These are phyloP conservation scores for Diachrysia chrysitis DNA, from an alignment of 2,888 invertebrate genomes.

Conservation along the genomic window DNA sequence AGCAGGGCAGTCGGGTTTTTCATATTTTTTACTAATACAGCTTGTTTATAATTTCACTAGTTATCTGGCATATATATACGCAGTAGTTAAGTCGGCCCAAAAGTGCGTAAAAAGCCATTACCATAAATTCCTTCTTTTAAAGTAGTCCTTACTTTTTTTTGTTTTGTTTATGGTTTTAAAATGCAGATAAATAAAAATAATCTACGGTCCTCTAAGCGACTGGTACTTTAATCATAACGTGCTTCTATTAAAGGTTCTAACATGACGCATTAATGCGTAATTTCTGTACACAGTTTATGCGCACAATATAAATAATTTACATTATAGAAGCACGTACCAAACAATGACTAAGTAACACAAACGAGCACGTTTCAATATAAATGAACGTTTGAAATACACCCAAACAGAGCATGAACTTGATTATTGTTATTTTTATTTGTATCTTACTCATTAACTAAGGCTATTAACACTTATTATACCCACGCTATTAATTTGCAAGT, in stretches of 20 bases:
- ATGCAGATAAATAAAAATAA: too few species aligned
- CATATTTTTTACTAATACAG: too few species aligned
- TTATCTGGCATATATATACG: neutral
- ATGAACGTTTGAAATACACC: neutral
- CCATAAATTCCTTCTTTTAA: neutral
- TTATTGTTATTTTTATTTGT: neutral
- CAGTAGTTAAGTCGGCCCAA: neutral
- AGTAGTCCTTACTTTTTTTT: too few species aligned
- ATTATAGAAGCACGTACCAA: slow-evolving; percentile 17
- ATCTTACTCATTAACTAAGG: neutral
- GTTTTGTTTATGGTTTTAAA: too few species aligned
- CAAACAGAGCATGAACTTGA: neutral
- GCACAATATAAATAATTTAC: slow-evolving; percentile 27
- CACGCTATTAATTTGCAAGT: too few species aligned
- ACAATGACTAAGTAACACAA: slow-evolving; percentile 24
- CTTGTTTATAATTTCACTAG: neutral
- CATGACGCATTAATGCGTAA: slow-evolving; percentile 1
- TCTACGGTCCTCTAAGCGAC: too few species aligned
- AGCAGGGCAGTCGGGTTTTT: too few species aligned
- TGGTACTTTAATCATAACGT: neutral
- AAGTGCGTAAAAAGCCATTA: neutral
- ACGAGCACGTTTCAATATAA: slow-evolving; percentile 33
- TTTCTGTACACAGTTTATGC: slow-evolving; percentile 13
- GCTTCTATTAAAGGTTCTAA: neutral
- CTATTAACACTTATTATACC: too few species aligned